Percentiles rank a stretch among this genome's conserved stretches.
These are phyloP conservation scores for Atractosteus spatula DNA, from an alignment of 2,113 vertebrate species.

Conservation along the genomic window DNA sequence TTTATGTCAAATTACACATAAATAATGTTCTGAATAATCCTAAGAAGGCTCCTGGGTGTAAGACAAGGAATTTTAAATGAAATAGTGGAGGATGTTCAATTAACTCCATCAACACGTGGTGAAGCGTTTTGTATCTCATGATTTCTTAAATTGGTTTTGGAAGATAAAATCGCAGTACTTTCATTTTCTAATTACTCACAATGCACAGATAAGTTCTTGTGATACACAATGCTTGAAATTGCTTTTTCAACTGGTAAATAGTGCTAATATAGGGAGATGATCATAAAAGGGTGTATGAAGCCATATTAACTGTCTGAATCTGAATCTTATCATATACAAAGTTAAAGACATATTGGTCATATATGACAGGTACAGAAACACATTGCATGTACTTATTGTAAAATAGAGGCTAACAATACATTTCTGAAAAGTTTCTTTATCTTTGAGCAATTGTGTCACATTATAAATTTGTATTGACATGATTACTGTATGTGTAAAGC, in stretches of 20 bases:
- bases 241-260: neutral
- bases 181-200: neutral
- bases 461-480: too few relatives aligned
- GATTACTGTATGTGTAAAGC: too few relatives aligned
- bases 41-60: neutral
- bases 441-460: too few relatives aligned
- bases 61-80: neutral
- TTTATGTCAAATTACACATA: too few relatives aligned
- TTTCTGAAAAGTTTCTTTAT: too few relatives aligned
- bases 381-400: too few relatives aligned
- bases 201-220: neutral
- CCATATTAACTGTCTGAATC: neutral
- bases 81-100: neutral
- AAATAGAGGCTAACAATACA: too few relatives aligned
- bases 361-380: too few relatives aligned
- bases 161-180: neutral
- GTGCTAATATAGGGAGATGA: neutral
- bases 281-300: constrained; percentile 1
- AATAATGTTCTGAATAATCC: neutral
- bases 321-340: too few relatives aligned
- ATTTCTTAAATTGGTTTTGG: neutral
- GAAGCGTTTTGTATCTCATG: neutral
- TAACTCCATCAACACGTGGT: neutral
- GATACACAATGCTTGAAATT: neutral
- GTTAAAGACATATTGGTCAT: too few relatives aligned